phyloP scores from a whole-genome alignment of 92 coral and sea anemone species.

The Pocillopora meandrina region DNA sequence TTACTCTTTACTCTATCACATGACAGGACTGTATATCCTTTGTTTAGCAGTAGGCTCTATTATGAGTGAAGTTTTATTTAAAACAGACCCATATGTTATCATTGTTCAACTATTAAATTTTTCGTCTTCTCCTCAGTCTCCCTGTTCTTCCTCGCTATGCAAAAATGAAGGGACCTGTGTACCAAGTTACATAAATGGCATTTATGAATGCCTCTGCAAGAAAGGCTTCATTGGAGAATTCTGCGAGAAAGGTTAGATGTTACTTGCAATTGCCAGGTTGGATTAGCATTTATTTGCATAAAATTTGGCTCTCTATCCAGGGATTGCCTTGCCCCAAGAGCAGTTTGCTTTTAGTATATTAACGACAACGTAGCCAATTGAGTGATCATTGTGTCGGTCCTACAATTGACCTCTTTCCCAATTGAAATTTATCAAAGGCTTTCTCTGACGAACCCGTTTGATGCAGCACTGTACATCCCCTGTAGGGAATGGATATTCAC shows the following conservation, averaged over 20 bases:
- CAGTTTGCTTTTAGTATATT: too few species aligned
- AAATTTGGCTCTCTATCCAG: background rate
- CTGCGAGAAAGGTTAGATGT: background rate
- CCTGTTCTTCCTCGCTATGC: slow-evolving; percentile 8
- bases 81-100: background rate
- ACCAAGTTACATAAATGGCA: background rate
- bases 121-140: background rate
- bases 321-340: background rate
- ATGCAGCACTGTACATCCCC: too few species aligned
- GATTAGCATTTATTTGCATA: background rate
- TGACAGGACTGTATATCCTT: too few species aligned
- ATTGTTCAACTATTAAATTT: background rate
- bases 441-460: too few species aligned
- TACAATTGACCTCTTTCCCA: too few species aligned
- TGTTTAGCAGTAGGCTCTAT: too few species aligned
- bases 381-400: too few species aligned
- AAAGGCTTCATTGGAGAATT: background rate
- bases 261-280: background rate
- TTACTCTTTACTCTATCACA: background rate
- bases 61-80: too few species aligned
- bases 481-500: too few species aligned
- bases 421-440: too few species aligned
- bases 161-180: background rate
- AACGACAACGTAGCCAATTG: too few species aligned
- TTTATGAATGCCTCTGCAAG: background rate